A percentile compares a stretch with the other conserved stretches of the same genome.
Evolutionary conservation across 2,797 vertebrate genomes (phyloP).

Genomic region (Sebastes dallii): DNA sequence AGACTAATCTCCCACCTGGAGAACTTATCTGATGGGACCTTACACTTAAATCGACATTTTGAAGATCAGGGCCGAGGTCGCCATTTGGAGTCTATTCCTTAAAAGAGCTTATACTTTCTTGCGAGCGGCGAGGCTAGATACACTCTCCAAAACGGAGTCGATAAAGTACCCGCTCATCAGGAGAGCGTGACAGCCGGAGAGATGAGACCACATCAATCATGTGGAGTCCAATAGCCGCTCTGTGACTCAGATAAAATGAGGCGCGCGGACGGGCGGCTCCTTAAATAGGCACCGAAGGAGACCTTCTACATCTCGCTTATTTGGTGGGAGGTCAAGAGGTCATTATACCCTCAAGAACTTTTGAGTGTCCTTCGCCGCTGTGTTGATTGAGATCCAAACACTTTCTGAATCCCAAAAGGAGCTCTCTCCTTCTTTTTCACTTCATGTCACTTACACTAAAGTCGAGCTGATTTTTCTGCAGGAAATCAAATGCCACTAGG

Average conservation of each 20-base stretch:
- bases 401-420: conserved; percentile 10
- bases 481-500: conserved; percentile 5
- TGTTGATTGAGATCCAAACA: conserved; percentile 14
- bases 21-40: conserved; percentile 65
- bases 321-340: conserved; percentile 45
- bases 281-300: conserved; percentile 55
- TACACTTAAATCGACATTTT: conserved; percentile 62
- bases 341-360: conserved; percentile 17
- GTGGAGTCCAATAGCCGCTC: conserved; percentile 51
- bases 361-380: neutral
- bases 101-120: conserved; percentile 44
- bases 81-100: conserved; percentile 51
- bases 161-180: conserved; percentile 77
- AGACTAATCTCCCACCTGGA: conserved; percentile 37
- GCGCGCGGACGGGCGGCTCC: conserved; percentile 35
- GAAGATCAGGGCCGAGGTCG: conserved; percentile 53
- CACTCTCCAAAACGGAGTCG: conserved; percentile 55
- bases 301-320: conserved; percentile 36
- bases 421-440: neutral
- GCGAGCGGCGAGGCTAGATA: conserved; percentile 39
- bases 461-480: neutral
- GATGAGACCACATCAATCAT: conserved; percentile 75
- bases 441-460: neutral
- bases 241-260: conserved; percentile 50
- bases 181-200: conserved; percentile 67